phyloP scores from a whole-genome alignment of 2,113 vertebrate species.

The Hemichromis elongatus region DNA sequence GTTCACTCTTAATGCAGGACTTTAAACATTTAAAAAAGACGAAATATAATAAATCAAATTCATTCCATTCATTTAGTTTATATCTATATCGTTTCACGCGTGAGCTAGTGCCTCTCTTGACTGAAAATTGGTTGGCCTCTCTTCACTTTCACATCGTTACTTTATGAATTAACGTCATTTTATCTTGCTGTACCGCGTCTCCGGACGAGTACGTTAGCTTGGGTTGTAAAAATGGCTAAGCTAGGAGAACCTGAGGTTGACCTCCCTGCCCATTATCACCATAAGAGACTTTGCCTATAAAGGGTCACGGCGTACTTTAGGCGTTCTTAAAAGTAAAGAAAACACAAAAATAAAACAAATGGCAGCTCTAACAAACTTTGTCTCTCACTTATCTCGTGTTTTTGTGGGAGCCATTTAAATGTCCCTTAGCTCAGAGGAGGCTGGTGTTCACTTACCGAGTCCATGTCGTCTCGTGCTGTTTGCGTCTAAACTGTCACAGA shows the following conservation, averaged over 20 bases:
- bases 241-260: neutral
- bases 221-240: neutral
- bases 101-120: neutral
- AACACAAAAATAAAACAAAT: neutral
- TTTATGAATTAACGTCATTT: neutral
- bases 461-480: neutral
- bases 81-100: neutral
- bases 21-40: neutral
- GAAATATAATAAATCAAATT: neutral
- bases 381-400: neutral
- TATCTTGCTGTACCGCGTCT: neutral
- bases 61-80: neutral
- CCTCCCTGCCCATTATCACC: neutral
- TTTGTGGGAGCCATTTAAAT: neutral
- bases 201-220: neutral
- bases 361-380: neutral
- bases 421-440: neutral
- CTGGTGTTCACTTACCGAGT: conserved; percentile 51
- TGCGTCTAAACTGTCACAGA: conserved; percentile 24
- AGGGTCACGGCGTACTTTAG: neutral
- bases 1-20: neutral
- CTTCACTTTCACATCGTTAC: neutral
- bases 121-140: neutral
- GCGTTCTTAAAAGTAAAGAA: neutral
- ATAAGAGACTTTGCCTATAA: neutral